Conservation (phyloP, 23 tunicate genomes). For the Styela plicata region DNA sequence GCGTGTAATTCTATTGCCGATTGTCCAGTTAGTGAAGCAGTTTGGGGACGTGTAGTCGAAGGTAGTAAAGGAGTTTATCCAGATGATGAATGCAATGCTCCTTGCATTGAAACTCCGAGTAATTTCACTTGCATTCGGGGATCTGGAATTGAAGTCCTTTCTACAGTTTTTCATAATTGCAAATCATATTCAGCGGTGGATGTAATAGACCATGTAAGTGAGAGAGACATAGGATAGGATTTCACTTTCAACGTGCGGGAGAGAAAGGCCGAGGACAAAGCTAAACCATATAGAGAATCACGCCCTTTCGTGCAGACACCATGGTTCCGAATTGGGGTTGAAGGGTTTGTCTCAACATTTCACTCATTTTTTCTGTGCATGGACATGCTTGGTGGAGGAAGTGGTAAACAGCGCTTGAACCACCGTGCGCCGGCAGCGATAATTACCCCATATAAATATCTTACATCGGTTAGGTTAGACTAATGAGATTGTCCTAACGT, state of each 20-base stretch:
- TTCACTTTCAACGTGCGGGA: too few species aligned
- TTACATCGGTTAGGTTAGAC: too few species aligned
- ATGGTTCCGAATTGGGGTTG: not conserved
- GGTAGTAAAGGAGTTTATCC: not conserved
- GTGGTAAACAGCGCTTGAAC: too few species aligned
- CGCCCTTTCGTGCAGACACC: not conserved
- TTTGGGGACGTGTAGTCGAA: not conserved
- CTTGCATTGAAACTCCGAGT: not conserved
- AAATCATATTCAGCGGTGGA: not conserved
- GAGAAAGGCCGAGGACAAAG: too few species aligned
- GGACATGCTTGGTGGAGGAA: too few species aligned
- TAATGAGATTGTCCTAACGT: too few species aligned
- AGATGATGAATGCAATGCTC: not conserved
- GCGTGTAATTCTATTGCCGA: constrained; percentile 67
- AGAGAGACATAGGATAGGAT: too few species aligned
- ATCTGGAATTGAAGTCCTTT: not conserved
- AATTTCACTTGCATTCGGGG: not conserved
- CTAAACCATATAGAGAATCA: too few species aligned
- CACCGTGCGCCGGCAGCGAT: too few species aligned
- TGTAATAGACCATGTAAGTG: not conserved
- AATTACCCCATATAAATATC: too few species aligned
- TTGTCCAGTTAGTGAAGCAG: constrained; percentile 22
- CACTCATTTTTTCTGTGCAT: too few species aligned
- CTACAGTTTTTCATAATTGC: not conserved
- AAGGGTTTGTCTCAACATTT: too few species aligned